Conservation (phyloP, 1,140 invertebrate species). For the Panagrolaimus sp. region DNA sequence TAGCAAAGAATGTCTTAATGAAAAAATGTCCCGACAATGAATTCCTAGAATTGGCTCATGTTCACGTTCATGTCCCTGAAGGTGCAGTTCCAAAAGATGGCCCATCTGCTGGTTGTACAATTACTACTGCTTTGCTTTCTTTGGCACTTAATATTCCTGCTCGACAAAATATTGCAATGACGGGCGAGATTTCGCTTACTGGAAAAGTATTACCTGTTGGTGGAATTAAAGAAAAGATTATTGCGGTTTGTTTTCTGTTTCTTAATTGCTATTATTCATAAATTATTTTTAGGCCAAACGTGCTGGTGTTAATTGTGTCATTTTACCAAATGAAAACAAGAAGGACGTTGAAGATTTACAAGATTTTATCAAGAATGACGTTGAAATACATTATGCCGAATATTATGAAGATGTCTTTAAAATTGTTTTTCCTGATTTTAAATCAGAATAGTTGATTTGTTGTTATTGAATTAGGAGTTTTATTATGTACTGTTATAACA, state of each 20-base stretch:
- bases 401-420: constrained; percentile 79
- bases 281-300: constrained; percentile 72
- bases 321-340: constrained; percentile 89
- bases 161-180: constrained; percentile 86
- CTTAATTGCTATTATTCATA: not conserved
- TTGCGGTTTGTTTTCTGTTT: constrained; percentile 66
- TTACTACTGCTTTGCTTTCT: constrained; percentile 84
- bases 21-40: constrained; percentile 68
- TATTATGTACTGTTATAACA: too few species aligned
- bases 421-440: constrained; percentile 67
- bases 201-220: constrained; percentile 90
- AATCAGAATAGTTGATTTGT: not conserved
- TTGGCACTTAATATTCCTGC: constrained; percentile 71
- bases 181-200: constrained; percentile 90
- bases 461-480: constrained; percentile 19
- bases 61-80: constrained; percentile 95
- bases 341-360: constrained; percentile 92
- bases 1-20: constrained; percentile 75
- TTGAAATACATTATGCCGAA: constrained; percentile 87
- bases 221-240: constrained; percentile 97
- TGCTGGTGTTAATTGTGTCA: constrained; percentile 78
- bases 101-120: constrained; percentile 88
- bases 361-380: constrained; percentile 78
- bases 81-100: constrained; percentile 98
- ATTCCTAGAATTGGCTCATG: constrained; percentile 72